Conservation (phyloP, 2,113 vertebrate species). For the Perccottus glenii region DNA sequence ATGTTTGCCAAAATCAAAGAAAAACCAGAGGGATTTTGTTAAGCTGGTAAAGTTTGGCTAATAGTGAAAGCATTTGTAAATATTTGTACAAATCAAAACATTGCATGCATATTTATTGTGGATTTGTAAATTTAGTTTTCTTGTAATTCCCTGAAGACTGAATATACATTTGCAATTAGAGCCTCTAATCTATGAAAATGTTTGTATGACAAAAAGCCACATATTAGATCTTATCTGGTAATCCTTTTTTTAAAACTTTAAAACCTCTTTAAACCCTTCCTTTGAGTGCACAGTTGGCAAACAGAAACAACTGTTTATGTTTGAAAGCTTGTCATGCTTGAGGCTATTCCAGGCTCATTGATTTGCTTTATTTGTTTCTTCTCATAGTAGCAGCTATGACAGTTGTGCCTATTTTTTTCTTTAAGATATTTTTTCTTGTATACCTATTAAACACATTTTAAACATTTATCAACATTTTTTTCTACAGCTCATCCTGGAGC, state of each 20-base stretch:
- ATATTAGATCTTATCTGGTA: conserved; percentile 5
- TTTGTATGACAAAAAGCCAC: conserved; percentile 17
- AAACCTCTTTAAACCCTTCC: conserved; percentile 6
- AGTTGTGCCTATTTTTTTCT: background rate
- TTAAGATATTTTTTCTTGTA: no score
- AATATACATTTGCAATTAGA: conserved; percentile 2
- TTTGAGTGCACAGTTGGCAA: conserved; percentile 4
- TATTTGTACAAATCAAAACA: no score
- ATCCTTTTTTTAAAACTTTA: background rate
- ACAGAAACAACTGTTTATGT: background rate
- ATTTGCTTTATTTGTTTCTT: background rate
- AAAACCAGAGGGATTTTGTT: no score
- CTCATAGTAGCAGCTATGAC: background rate
- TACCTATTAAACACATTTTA: no score
- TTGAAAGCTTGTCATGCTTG: background rate
- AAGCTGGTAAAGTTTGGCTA: no score
- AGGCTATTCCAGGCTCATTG: background rate
- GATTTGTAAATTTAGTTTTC: conserved; percentile 5
- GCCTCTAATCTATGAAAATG: conserved; percentile 22
- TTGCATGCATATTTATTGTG: no score
- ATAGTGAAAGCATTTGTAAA: no score
- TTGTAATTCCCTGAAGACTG: background rate
- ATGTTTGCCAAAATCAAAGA: no score
- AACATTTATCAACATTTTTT: no score
- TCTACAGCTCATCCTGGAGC: no score